Evolutionary conservation across 2,888 invertebrate species (phyloP).

Genomic region (Lissocephala sabroskyi): DNA sequence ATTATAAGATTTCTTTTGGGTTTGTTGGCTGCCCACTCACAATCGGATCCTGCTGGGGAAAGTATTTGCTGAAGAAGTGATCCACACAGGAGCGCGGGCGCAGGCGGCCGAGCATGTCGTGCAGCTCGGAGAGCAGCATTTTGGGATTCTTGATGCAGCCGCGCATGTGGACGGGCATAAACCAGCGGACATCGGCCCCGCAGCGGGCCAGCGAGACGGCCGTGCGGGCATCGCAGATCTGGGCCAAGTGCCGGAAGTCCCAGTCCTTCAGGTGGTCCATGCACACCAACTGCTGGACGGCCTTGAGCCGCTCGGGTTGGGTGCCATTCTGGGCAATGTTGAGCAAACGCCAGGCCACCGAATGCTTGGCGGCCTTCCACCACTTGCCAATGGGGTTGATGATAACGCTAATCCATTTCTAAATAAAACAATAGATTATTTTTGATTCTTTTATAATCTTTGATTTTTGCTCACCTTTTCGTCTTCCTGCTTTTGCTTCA

Average conservation of each 20-base stretch:
- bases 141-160: constrained; percentile 71
- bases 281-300: constrained; percentile 78
- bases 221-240: constrained; percentile 83
- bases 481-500: constrained; percentile 66
- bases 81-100: constrained; percentile 65
- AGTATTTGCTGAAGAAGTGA: constrained; percentile 70
- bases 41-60: constrained; percentile 57
- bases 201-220: constrained; percentile 85
- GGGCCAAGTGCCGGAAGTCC: constrained; percentile 84
- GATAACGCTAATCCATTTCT: constrained; percentile 72
- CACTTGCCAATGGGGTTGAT: constrained; percentile 73
- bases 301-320: constrained; percentile 77
- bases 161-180: constrained; percentile 79
- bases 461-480: constrained; percentile 52
- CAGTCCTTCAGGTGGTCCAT: constrained; percentile 79
- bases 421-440: neutral
- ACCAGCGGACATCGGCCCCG: constrained; percentile 81
- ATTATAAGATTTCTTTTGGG: too few species aligned
- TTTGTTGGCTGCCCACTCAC: too few species aligned
- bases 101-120: constrained; percentile 55
- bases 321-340: constrained; percentile 80
- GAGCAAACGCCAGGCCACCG: constrained; percentile 79
- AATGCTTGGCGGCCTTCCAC: constrained; percentile 79
- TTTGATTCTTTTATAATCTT: too few species aligned
- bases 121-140: constrained; percentile 64